Percentiles rank a stretch among this genome's conserved stretches.
Evolutionary conservation across 1,140 invertebrate species (phyloP).

Genomic region (Propsilocerus akamusi): DNA sequence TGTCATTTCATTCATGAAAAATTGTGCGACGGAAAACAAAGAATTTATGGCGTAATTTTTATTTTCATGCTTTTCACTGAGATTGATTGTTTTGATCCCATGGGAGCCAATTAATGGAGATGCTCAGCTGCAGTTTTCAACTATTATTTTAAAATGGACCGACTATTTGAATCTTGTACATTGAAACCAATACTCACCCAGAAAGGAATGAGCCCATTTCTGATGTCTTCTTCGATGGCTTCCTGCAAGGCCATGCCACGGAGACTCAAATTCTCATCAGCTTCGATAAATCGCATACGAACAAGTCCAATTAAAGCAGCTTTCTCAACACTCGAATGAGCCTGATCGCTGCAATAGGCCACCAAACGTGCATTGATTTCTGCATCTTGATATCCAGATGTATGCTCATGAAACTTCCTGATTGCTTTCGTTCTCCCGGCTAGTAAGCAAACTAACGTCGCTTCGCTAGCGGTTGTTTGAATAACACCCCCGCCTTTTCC

Average conservation of each 20-base stretch:
- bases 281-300: constrained; percentile 80
- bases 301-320: constrained; percentile 80
- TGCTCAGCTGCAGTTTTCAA: constrained; percentile 7
- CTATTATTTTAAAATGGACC: constrained; percentile 10
- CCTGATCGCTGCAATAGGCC: constrained; percentile 89
- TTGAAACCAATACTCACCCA: constrained; percentile 50
- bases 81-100: constrained; percentile 6
- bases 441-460: constrained; percentile 74
- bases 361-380: constrained; percentile 84
- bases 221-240: constrained; percentile 63
- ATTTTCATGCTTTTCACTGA: constrained; percentile 18
- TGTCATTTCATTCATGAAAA: no score
- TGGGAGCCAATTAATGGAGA: constrained; percentile 9
- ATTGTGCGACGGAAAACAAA: no score
- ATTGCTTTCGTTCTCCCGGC: constrained; percentile 79
- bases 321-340: constrained; percentile 93
- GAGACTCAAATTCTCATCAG: constrained; percentile 64
- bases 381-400: constrained; percentile 59
- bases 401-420: constrained; percentile 34
- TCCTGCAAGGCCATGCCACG: constrained; percentile 60
- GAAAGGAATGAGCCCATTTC: constrained; percentile 82
- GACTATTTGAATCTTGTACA: constrained; percentile 20
- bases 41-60: no score
- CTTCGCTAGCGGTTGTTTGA: constrained; percentile 80
- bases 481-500: constrained; percentile 81